Base-by-base conservation (phyloP, 2,888 invertebrate species). In the Lasioglossum calceatum region DNA sequence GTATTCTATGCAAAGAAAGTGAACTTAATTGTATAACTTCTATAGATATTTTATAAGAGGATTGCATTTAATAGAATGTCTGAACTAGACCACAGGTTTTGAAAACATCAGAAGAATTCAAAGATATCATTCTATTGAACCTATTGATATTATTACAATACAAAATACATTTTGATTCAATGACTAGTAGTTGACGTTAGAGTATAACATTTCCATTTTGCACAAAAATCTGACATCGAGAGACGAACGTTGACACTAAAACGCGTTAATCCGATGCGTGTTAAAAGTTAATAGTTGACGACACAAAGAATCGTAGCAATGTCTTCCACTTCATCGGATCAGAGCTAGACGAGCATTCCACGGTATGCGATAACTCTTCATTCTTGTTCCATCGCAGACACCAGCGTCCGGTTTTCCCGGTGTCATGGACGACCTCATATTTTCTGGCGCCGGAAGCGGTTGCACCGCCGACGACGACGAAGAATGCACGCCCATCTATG, bases 391-490 rank as follows among this genome's bases (percentile, higher is more conserved):
- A 27, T 71, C 94, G 0, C 95, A 98, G 98, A 98, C 98, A 0
- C 98, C 98, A 39, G 97, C 98, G 0, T 98, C 98, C 64, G 98
- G 98, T 0, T 97, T 97, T 94, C 97, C 97, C 0, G 96, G 96
- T 14, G 97, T 97, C 1, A 96, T 97, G 93, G 99, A 99, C 95
- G 99, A 99, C 95, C 96, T 99, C 86, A 98, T 99, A 79, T 98
- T 98, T 95, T 98, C 98, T 14, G 99, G 99, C 2, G 98, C 98
- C 1, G 98, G 98, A 0, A 98, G 98, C 4, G 98, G 98, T 0
- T 99, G 99, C 93, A 97, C 98, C 72, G 98, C 98, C 86, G 98
- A 98, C 92, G 99, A 98, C 93, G 97, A 99, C 94, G 99, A 98
- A 92, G 98, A 98, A 90, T 99, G 99, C 94, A 97, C 97, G 1